Evolutionary conservation across 1,140 invertebrate genomes (phyloP).

Genomic region (Periplaneta americana): DNA sequence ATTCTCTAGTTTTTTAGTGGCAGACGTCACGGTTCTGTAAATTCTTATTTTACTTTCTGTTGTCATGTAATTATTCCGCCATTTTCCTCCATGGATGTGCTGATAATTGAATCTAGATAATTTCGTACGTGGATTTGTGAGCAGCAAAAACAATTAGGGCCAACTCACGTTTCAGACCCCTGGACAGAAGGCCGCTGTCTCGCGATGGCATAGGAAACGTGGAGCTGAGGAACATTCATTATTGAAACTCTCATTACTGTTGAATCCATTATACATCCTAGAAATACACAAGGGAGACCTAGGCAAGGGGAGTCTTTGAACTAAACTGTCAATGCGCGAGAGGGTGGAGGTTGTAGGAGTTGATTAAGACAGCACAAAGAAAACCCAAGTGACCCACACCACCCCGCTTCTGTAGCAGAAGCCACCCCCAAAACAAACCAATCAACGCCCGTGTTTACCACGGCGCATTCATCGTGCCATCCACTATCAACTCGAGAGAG

Average conservation of each 20-base stretch:
- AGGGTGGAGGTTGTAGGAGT: not conserved
- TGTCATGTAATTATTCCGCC: too few species aligned
- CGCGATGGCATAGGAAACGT: not conserved
- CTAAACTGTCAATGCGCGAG: not conserved
- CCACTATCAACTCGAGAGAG: not conserved
- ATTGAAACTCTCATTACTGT: not conserved
- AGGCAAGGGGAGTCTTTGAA: not conserved
- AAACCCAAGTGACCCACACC: not conserved
- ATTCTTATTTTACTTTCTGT: too few species aligned
- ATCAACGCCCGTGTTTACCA: not conserved
- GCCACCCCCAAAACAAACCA: not conserved
- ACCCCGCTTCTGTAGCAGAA: too few species aligned
- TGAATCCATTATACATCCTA: not conserved
- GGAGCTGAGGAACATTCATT: not conserved
- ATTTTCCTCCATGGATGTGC: too few species aligned
- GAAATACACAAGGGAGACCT: not conserved
- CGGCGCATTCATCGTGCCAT: too few species aligned
- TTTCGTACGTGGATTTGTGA: too few species aligned
- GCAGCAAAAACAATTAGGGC: too few species aligned
- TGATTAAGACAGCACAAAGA: not conserved
- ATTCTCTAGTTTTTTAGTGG: too few species aligned
- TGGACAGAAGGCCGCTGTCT: not conserved
- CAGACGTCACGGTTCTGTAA: too few species aligned
- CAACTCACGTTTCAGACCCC: not conserved
- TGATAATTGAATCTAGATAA: too few species aligned